Evolutionary conservation across 2,113 vertebrate genomes (phyloP).

Genomic region (Onychostruthus taczanowskii): DNA sequence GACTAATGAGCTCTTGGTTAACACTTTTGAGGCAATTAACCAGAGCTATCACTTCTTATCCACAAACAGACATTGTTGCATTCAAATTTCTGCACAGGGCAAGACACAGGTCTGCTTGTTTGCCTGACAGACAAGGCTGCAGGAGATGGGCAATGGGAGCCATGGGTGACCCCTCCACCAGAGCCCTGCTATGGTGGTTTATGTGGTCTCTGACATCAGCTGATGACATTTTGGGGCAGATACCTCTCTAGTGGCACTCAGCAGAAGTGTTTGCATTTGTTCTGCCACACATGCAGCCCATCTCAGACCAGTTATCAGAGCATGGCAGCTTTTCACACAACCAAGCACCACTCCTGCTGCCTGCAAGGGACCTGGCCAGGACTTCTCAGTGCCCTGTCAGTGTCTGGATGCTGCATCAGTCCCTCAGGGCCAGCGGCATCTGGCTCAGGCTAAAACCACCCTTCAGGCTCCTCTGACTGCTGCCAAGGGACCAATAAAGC

Average conservation of each 20-base stretch:
- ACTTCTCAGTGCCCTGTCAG: not conserved
- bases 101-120: not conserved
- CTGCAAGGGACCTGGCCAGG: not conserved
- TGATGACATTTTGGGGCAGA: not conserved
- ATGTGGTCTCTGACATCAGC: not conserved
- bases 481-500: not conserved
- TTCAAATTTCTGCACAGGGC: not conserved
- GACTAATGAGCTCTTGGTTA: conserved; percentile 41
- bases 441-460: not conserved
- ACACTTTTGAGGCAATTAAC: conserved; percentile 28
- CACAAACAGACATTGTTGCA: not conserved
- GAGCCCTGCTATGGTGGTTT: fast-evolving
- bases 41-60: not conserved
- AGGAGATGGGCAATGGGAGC: not conserved
- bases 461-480: not conserved
- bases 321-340: not conserved
- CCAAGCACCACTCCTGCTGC: not conserved
- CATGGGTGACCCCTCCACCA: not conserved
- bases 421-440: not conserved
- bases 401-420: not conserved
- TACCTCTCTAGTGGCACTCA: not conserved
- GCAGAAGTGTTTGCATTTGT: not conserved
- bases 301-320: not conserved
- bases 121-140: not conserved
- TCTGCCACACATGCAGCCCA: not conserved